phyloP scores from a whole-genome alignment of 2,797 vertebrate species.

The Brachyalestes nurse region DNA sequence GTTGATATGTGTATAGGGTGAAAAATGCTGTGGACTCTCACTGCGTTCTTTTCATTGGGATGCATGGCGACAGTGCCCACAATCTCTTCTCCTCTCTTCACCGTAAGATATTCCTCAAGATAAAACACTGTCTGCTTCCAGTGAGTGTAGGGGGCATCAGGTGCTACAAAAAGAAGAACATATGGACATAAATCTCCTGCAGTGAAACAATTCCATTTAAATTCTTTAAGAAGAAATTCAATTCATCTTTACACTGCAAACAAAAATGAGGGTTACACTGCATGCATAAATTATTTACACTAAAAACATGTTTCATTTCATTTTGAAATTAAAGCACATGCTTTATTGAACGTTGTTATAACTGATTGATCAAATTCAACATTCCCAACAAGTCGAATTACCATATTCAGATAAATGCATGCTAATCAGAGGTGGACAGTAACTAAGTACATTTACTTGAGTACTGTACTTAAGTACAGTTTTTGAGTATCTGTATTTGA shows the following conservation, averaged over 20 bases:
- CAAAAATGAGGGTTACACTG: too few relatives aligned
- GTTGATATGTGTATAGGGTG: too few relatives aligned
- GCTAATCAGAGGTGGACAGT: too few relatives aligned
- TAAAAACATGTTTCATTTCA: too few relatives aligned
- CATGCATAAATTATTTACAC: too few relatives aligned
- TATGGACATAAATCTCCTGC: conserved; percentile 22
- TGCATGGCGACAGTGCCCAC: conserved; percentile 92
- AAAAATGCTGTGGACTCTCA: conserved; percentile 72
- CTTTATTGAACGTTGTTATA: too few relatives aligned
- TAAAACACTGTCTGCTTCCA: conserved; percentile 99
- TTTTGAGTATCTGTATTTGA: too few relatives aligned
- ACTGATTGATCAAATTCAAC: background rate
- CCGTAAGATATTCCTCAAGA: conserved; percentile 95
- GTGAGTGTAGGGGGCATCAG: conserved; percentile 95
- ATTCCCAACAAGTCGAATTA: background rate
- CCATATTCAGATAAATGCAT: too few relatives aligned
- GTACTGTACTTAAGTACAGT: too few relatives aligned
- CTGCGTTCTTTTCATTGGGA: conserved; percentile 95
- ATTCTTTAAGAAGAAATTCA: background rate
- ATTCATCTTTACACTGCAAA: background rate
- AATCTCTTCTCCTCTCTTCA: conserved; percentile 93
- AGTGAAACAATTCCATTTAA: background rate
- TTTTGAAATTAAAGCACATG: too few relatives aligned
- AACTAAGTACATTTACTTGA: too few relatives aligned
- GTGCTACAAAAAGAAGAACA: conserved; percentile 77